These are phyloP conservation scores for Xylophagus ater DNA, from an alignment of 2,888 invertebrate species.

Conservation along the genomic window DNA sequence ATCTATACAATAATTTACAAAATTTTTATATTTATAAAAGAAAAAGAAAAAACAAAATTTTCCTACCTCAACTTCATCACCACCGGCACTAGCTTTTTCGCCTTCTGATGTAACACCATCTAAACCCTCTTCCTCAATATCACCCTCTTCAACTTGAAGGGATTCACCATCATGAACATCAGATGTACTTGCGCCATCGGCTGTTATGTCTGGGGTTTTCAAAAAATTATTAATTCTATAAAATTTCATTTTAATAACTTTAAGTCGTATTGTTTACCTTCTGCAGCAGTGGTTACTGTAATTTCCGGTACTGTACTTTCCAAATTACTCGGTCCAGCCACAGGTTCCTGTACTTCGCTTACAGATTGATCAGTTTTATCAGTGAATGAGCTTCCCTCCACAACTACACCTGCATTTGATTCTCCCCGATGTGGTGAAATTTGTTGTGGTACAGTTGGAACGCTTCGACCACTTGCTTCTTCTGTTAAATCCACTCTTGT, in stretches of 20 bases:
- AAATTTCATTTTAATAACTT: not conserved
- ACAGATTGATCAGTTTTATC: constrained; percentile 37
- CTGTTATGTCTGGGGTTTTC: constrained; percentile 27
- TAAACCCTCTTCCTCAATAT: constrained; percentile 33
- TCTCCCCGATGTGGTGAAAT: constrained; percentile 43
- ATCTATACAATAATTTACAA: constrained; percentile 24
- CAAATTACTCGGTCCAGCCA: constrained; percentile 24
- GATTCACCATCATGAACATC: constrained; percentile 37
- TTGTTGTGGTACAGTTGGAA: constrained; percentile 55
- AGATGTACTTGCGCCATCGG: constrained; percentile 40
- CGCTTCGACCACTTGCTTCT: constrained; percentile 45
- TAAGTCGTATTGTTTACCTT: constrained; percentile 9
- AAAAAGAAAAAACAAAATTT: constrained; percentile 16
- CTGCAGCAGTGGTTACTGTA: constrained; percentile 15
- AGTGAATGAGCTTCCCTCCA: constrained; percentile 25
- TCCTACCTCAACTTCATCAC: constrained; percentile 40
- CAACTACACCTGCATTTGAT: constrained; percentile 20
- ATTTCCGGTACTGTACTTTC: constrained; percentile 18
- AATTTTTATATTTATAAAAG: not conserved
- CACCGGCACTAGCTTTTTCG: constrained; percentile 45
- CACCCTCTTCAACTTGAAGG: constrained; percentile 29
- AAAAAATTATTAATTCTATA: constrained; percentile 1
- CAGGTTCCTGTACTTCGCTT: constrained; percentile 21
- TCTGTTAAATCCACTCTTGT: constrained; percentile 59
- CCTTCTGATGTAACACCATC: constrained; percentile 51